Evolutionary conservation across 2,888 invertebrate genomes (phyloP), one percentile per base, ranked within the genome.

Genomic region (Chloroclystis v-ata): DNA sequence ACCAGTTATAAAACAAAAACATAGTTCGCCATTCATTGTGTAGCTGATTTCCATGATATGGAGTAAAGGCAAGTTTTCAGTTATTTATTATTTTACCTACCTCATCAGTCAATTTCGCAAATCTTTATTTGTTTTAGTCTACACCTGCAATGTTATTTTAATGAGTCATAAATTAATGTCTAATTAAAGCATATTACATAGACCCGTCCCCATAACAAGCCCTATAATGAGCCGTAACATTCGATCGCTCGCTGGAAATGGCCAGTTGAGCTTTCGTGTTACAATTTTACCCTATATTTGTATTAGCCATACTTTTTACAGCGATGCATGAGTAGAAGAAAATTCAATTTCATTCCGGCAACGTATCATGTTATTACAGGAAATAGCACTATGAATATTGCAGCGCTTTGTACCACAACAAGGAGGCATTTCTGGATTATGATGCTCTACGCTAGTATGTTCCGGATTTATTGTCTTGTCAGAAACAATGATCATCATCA

Each of bases 171-270:
- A 8, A 20, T 33, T 1, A 33, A 35, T 20, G 14, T 33, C 9
- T n/a, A 33, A 5, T 9, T 4, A 16, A 7, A 20, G 7, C 10
- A 20, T 43, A 51, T 63, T 62, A 69, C 71, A 76, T 80, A 63
- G 71, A 48, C 38, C 61, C 46, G 60, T 60, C 72, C 75, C 64
- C 64, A 67, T 78, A 80, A 80, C 78, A 77, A 79, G 79, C 69
- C 59, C 62, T 73, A 78, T 80, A 81, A 82, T 82, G 81, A 81
- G 79, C 73, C 74, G 78, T 78, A 74, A 78, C 77, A 66, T 79
- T 80, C 78, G 81, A 80, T 80, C 72, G 77, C 76, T 69, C 74
- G 71, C 76, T 75, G 55, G 67, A 69, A 75, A 70, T 65, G 67
- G 72, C 68, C 72, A 72, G 66, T 71, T 72, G 71, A 79, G 77